A percentile compares a stretch with the other conserved stretches of the same genome.
Conservation (phyloP, 1,140 invertebrate species). For the Theocolax elegans region DNA sequence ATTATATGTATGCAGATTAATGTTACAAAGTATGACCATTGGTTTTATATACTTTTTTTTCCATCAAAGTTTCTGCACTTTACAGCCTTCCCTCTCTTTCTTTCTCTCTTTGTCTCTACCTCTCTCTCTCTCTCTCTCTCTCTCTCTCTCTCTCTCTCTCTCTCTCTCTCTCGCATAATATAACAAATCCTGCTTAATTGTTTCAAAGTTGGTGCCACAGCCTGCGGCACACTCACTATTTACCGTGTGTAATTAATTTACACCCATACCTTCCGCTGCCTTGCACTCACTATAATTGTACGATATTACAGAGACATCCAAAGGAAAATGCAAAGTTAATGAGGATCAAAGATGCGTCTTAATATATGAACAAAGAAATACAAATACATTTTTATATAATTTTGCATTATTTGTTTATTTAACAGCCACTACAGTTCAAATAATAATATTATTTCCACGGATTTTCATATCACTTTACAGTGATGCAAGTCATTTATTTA, state of each 20-base stretch:
- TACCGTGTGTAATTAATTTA: constrained; percentile 56
- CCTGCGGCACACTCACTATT: constrained; percentile 47
- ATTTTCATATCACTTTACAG: too few species aligned
- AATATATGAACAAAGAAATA: neutral
- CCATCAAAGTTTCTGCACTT: too few species aligned
- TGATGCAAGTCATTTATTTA: too few species aligned
- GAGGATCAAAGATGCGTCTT: neutral
- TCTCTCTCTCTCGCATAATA: constrained; percentile 41
- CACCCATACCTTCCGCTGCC: constrained; percentile 27
- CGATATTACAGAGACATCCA: constrained; percentile 42
- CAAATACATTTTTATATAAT: too few species aligned
- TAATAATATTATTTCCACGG: too few species aligned
- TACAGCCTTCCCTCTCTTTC: too few species aligned
- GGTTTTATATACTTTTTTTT: too few species aligned
- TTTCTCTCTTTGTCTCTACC: constrained; percentile 2
- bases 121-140: too few species aligned
- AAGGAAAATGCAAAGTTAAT: neutral
- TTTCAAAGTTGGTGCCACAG: constrained; percentile 50
- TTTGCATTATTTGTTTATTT: too few species aligned
- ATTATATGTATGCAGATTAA: too few species aligned
- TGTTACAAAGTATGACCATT: constrained; percentile 5
- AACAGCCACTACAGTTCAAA: too few species aligned
- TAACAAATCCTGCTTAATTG: constrained; percentile 53
- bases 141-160: neutral
- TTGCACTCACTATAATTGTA: constrained; percentile 47